Evolutionary conservation across 2,888 invertebrate genomes (phyloP), one percentile per base, ranked within the genome.

Genomic region (Dasypolia templi): DNA sequence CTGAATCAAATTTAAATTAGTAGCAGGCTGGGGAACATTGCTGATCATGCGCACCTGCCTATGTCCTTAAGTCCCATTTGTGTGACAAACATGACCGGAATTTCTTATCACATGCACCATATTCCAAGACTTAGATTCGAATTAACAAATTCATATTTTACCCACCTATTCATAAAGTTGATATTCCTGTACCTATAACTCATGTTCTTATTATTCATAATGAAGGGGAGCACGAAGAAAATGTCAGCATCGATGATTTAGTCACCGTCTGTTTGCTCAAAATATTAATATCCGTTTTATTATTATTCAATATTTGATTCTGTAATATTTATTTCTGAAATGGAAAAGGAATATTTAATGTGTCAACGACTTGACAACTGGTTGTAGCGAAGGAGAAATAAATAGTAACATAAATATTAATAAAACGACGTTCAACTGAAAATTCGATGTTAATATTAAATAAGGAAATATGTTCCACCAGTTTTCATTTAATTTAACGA

Each of bases 161-260:
- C 1, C 1, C 0, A 3, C 32, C 3, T 19, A 6, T 1, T 9
- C 2, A 14, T 46, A 74, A 55, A 63, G 29, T 44, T 7, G 11
- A 69, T 77, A 56, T 63, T 82, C 6, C 4, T 17, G 56, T 26
- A 17, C 22, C 51, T 14, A 9, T 17, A 29, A 19, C 1, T 32
- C 49, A 12, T 55, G n/a, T 67, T 76, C 61, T 55, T n/a, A 55
- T 59, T 70, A 77, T 76, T 46, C 72, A 76, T 70, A 68, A 75
- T 64, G 58, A 73, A 74, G 66, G 73, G 64, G 46, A 65, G n/a
- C 44, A 84, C 80, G 59, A 42, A 72, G 67, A 44, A 83, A 84
- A 83, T 72, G 74, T 76, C 76, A 19, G 75, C 51, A 79, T 85
- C 74, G 72, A 74, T 68, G 64, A 72, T 44, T 74, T 53, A 62